Evolutionary conservation across 2,888 invertebrate species (phyloP).

Genomic region (Agrilus cyanescens): DNA sequence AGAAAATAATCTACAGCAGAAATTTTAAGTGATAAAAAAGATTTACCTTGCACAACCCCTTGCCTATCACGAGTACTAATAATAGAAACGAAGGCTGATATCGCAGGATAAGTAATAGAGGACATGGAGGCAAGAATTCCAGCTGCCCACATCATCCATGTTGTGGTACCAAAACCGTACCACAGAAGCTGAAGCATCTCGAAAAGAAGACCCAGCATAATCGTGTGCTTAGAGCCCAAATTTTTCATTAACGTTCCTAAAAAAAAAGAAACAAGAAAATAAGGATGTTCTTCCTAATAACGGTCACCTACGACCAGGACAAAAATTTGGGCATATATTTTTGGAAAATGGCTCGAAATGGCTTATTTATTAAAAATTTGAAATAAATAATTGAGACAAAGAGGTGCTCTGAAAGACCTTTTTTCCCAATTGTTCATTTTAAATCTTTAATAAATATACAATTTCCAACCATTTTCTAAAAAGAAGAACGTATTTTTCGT

Average conservation of each 20-base stretch:
- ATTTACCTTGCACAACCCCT: conserved; percentile 46
- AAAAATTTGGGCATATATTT: too few species aligned
- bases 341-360: too few species aligned
- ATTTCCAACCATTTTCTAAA: too few species aligned
- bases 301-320: too few species aligned
- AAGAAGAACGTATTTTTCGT: too few species aligned
- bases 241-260: conserved; percentile 45
- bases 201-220: conserved; percentile 91
- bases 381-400: too few species aligned
- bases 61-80: conserved; percentile 97
- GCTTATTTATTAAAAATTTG: too few species aligned
- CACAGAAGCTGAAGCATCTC: conserved; percentile 95
- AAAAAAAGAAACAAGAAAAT: not conserved
- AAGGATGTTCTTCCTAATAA: too few species aligned
- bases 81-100: conserved; percentile 95
- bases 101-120: conserved; percentile 96
- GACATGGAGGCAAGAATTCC: conserved; percentile 92
- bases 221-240: conserved; percentile 91
- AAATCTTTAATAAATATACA: too few species aligned
- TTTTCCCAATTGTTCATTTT: too few species aligned
- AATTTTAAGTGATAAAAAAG: not conserved
- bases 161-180: conserved; percentile 93
- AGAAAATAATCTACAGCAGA: too few species aligned
- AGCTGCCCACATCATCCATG: conserved; percentile 99
- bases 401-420: too few species aligned